A percentile compares a stretch with the other conserved stretches of the same genome.
Evolutionary conservation across 2,888 invertebrate species (phyloP).

Genomic region (Zonitis immaculata): DNA sequence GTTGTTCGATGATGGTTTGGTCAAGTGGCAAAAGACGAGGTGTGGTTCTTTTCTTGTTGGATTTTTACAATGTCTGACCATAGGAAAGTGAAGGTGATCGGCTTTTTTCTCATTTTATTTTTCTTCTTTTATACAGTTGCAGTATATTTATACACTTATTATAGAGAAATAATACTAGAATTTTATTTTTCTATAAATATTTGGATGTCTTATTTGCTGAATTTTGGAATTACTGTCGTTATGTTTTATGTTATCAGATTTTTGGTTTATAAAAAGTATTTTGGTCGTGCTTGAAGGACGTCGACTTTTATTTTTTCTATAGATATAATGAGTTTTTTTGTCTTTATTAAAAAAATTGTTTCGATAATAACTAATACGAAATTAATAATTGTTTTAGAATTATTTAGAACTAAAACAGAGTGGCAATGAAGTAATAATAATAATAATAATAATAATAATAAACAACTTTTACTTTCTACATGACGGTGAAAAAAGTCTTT

Average conservation of each 20-base stretch:
- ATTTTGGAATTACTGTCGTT: no score
- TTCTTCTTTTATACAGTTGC: background rate
- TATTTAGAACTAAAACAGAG: background rate
- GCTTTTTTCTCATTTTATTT: slow-evolving; percentile 21
- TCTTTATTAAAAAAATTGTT: background rate
- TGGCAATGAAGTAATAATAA: slow-evolving; percentile 30
- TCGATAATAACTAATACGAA: background rate
- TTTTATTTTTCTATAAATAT: no score
- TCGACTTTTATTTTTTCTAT: background rate
- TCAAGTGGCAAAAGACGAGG: slow-evolving; percentile 1
- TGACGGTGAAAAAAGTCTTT: slow-evolving; percentile 4
- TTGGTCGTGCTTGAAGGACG: slow-evolving; percentile 1
- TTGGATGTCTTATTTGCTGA: no score
- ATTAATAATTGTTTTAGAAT: background rate
- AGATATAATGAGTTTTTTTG: background rate
- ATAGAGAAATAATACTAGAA: no score
- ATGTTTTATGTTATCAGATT: no score
- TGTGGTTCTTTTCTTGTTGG: slow-evolving; percentile 10
- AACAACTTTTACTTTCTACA: slow-evolving; percentile 33
- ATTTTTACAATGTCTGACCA: slow-evolving; percentile 20
- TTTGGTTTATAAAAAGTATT: no score
- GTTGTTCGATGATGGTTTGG: background rate
- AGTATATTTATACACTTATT: no score
- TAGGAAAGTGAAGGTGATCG: slow-evolving; percentile 34
- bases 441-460: no score